These are phyloP conservation scores for Tursiops truncatus DNA, from an alignment of 2,113 vertebrate species.

Conservation along the genomic window DNA sequence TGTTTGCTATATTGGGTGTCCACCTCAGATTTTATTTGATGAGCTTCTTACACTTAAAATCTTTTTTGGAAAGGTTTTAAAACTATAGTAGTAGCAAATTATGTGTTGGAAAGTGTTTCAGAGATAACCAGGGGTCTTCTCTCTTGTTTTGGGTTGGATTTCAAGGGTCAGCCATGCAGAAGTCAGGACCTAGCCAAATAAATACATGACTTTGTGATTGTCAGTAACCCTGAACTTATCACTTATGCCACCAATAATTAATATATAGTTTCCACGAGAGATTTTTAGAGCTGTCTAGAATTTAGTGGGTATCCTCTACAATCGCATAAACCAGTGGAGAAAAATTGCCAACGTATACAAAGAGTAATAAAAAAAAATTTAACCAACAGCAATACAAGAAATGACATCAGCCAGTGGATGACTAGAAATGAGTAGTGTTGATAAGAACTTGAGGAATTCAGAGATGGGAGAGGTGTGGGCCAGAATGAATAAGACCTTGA, in stretches of 20 bases:
- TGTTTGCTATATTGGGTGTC: background rate
- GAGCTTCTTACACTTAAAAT: background rate
- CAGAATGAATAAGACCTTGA: constrained; percentile 62
- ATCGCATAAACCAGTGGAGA: background rate
- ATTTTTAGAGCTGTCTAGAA: constrained; percentile 22
- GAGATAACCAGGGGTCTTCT: background rate
- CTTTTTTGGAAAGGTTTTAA: background rate
- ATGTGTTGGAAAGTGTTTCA: background rate
- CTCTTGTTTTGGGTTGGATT: background rate
- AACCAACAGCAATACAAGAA: constrained; percentile 38
- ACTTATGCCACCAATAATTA: background rate
- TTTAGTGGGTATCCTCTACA: background rate
- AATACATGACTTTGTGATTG: constrained; percentile 2
- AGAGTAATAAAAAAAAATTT: constrained; percentile 25
- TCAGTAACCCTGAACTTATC: background rate
- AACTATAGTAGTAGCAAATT: background rate
- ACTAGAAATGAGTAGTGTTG: constrained; percentile 69
- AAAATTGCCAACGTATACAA: background rate
- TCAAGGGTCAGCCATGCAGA: background rate
- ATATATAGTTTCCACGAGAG: background rate
- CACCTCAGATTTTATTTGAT: background rate
- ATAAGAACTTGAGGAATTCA: constrained; percentile 75
- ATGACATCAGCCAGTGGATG: constrained; percentile 60
- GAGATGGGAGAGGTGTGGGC: constrained; percentile 74
- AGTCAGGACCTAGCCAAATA: constrained; percentile 1